Conservation (phyloP, 2,797 vertebrate species). For the Strix occidentalis region DNA sequence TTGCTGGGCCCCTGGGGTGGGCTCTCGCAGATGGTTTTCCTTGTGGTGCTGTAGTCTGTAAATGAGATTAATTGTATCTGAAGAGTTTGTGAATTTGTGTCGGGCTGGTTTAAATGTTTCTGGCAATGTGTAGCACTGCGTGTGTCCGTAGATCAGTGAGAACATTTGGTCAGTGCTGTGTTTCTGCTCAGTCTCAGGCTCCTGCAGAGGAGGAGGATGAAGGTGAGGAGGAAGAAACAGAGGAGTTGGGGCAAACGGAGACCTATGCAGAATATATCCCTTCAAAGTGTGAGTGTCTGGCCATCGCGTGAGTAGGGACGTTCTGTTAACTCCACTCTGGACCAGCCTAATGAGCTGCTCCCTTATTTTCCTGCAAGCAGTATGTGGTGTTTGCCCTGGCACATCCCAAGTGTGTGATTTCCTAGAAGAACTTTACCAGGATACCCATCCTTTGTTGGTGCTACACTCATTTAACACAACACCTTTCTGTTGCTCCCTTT, state of each 20-base stretch:
- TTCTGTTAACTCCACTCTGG: background rate
- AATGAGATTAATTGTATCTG: background rate
- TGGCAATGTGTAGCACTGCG: background rate
- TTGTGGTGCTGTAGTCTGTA: background rate
- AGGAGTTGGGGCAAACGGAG: conserved; percentile 93
- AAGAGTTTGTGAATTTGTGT: background rate
- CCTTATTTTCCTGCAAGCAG: background rate
- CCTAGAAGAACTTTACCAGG: fast-evolving
- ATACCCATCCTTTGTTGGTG: background rate
- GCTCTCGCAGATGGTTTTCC: background rate
- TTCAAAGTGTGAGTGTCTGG: conserved; percentile 88
- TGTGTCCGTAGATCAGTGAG: fast-evolving
- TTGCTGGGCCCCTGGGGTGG: background rate
- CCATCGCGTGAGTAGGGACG: fast-evolving
- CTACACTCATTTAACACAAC: background rate
- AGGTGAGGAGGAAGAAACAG: conserved; percentile 89
- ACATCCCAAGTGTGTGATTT: background rate
- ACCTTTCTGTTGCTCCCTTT: background rate
- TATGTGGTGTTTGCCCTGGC: background rate
- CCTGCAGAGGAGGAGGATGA: conserved; percentile 92
- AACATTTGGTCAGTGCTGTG: background rate
- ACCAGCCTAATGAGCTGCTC: background rate
- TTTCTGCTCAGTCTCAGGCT: conserved; percentile 67
- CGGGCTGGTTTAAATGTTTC: background rate
- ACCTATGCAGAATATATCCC: conserved; percentile 95